Evolutionary conservation across 1,140 invertebrate species (phyloP), one percentile per base, ranked within the genome.

Genomic region (Heliothis subflexa): DNA sequence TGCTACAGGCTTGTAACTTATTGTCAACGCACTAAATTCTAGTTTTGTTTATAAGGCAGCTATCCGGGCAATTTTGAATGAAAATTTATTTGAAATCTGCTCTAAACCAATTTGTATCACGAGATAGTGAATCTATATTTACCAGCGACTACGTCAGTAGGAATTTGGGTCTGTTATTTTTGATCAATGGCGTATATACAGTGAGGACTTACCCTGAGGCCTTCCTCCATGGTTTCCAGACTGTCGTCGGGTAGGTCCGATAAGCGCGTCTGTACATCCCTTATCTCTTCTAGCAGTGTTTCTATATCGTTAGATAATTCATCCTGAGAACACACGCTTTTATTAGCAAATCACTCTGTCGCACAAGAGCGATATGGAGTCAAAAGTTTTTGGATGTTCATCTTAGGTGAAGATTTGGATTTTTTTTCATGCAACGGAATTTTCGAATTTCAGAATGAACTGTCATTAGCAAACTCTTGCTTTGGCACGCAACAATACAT

Each of bases 201-300:
- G 81, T 85, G 88, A 80, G 71, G 5, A 94, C 96, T 97, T 95
- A 97, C 97, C 96, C 94, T 95, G 28, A 97, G 93, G 82, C 96
- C 96, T 61, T 95, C 92, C 62, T 97, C 95, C 96, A 97, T 97
- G 50, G 95, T 94, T 70, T 96, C 95, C 75, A 97, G 95, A 89
- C 95, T 97, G 86, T 96, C 96, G 71, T 95, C 95, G n/a, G 97
- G 97, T 78, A 97, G 94, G 85, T 96, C 94, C 33, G 94, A 94
- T 79, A 97, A 95, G 80, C 95, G 95, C 78, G 95, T 95, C 95
- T 97, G 97, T 68, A 97, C 95, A 81, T 95, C 95, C 80, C 94
- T 95, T 45, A 97, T 94, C 84, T 96, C 96, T 87, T 95, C 92
- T 80, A 96, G 95, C 81, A 97, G 94, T 89, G 95, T 95, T 86